Conservation (phyloP, 2,113 vertebrate genomes). For the Dipodomys stephensi region DNA sequence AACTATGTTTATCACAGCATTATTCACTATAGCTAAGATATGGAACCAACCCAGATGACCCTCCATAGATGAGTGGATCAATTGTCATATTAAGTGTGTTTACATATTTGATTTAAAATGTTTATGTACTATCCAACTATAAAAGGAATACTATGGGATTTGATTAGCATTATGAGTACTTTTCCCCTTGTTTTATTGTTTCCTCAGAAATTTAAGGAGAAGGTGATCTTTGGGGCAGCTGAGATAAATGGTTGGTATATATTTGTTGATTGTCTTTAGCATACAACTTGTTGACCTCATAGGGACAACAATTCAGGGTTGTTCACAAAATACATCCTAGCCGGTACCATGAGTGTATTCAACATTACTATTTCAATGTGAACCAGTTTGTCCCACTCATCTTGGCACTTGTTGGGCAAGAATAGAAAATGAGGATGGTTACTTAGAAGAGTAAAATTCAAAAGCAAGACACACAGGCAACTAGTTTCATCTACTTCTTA, state of each 20-base stretch:
- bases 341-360: neutral
- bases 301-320: neutral
- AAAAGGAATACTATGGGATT: conserved; percentile 1
- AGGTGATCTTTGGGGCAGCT: neutral
- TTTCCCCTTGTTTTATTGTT: neutral
- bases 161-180: neutral
- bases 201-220: neutral
- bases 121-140: neutral
- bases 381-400: neutral
- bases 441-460: neutral
- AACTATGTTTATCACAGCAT: too few relatives aligned
- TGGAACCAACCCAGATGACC: too few relatives aligned
- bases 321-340: neutral
- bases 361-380: neutral
- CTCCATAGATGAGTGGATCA: too few relatives aligned
- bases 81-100: neutral
- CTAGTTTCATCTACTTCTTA: neutral
- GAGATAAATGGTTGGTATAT: neutral
- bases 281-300: neutral
- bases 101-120: conserved; percentile 7
- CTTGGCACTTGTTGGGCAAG: neutral
- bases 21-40: too few relatives aligned
- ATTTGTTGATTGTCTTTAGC: neutral
- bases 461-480: neutral
- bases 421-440: neutral